Evolutionary conservation across 1,140 invertebrate species (phyloP), one percentile per base, ranked within the genome.

Genomic region (Bacillus rossius): DNA sequence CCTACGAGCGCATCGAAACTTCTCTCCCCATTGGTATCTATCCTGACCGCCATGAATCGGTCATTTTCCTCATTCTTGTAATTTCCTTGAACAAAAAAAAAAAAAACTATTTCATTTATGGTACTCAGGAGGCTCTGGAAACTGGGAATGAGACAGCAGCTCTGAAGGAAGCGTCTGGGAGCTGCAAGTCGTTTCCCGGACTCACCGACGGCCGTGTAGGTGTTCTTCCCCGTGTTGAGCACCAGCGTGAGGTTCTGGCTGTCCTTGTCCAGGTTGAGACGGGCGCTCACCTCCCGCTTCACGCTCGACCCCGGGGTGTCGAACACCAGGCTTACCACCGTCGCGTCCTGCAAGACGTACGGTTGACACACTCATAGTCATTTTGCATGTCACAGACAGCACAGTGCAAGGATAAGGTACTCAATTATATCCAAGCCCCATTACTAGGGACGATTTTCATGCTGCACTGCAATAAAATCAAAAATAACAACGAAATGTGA

Each of bases 11-110:
- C 81, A 65, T 86, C 84, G 29, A 89, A 78, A 66, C 88, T 84
- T 63, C 86, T 87, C 19, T 80, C 78, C 0, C 84, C 81, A 64
- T 89, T 84, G 23, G 87, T 82, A 65, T 87, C 81, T 1, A 88
- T 67, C 8, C 79, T 80, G 1, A 86, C 76, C 50, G 84, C 78
- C n/a, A 88, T 67, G 34, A 79, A 79, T 54, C 82, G 84, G 61
- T 87, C 81, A 58, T 79, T 73, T 0, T 79, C 79, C 7, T 80
- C 78, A 67, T 85, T 84, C 59, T 81, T 81, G 49, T 86, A 87
- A 25, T 79, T 79, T 0, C 84, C 85, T 71, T 70, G 69, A 65
- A 66, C 52, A 63, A 55, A 60, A 43, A 43, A 61, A 34, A 34
- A 34, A 43, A 61, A 34, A 34, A 34, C 29, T 10, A 34, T 34